Conservation (phyloP, 2,797 vertebrate species). For the Enteromius trimaculatus region DNA sequence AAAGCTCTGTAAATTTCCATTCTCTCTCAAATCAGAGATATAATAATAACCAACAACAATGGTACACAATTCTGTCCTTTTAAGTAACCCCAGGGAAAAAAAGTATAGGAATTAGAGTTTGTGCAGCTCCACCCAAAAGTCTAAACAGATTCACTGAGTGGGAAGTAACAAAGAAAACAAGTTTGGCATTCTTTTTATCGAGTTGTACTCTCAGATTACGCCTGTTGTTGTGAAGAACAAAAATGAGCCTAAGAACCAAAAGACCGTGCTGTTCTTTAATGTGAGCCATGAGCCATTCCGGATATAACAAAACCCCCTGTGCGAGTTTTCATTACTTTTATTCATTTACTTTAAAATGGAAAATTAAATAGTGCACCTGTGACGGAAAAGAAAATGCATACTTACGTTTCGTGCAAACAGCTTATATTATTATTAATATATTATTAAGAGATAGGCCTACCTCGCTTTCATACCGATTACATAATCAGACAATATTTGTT, state of each 20-base stretch:
- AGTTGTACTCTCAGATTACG: slow-evolving; percentile 18
- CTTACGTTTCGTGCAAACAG: background rate
- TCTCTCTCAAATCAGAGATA: slow-evolving; percentile 29
- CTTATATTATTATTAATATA: no score
- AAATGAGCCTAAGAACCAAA: background rate
- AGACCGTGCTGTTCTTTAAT: slow-evolving; percentile 10
- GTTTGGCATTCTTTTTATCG: background rate
- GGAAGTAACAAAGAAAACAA: slow-evolving; percentile 10
- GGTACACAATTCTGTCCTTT: background rate
- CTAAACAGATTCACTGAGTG: slow-evolving; percentile 32
- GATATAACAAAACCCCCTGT: slow-evolving; percentile 30
- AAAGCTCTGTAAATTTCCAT: slow-evolving; percentile 50
- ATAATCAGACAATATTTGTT: no score
- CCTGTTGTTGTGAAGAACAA: background rate
- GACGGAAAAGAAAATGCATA: background rate
- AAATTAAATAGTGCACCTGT: background rate
- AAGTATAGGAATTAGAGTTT: background rate
- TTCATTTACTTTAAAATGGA: background rate
- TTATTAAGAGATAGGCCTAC: no score
- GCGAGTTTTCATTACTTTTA: background rate
- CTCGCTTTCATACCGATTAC: no score
- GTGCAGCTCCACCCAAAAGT: slow-evolving; percentile 30
- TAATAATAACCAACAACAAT: background rate
- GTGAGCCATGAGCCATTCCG: background rate
- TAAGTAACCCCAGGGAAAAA: background rate